Base-by-base conservation (phyloP, 2,888 invertebrate species). In the Amphipoea oculea region DNA sequence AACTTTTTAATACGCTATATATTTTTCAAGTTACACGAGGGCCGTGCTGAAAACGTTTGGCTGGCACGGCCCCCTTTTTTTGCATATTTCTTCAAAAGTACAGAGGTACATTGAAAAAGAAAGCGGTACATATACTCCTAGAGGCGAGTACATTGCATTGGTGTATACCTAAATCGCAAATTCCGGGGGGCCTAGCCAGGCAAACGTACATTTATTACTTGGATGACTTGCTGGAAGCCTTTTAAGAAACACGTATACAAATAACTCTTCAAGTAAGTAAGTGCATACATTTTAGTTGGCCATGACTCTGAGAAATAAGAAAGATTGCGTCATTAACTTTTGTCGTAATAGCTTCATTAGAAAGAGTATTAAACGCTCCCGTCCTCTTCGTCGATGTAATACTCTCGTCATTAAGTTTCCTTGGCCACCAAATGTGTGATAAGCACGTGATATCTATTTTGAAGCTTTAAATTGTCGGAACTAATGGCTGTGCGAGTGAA, bases 401-500 rank as follows among this genome's bases (percentile, higher is more conserved):
- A 84, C 78, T 82, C 67, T 69, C 62, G 76, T 81, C 84, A 77
- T 88, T 89, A 87, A 76, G 81, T 79, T 76, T 76, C 76, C 14
- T 78, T 67, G 90, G 89, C 78, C 79, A 89, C 82, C 62, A 82
- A 92, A 90, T 91, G 92, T 90, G 90, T 92, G 92, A 93, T 93
- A 93, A 93, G 90, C 92, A 90, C 91, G 89, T 93, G 94, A 93
- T 94, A 93, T 92, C 90, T 94, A 94, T 93, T 93, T 94, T 87
- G 86, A 89, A 92, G 93, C 93, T 94, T 94, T 94, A 94, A 94
- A 94, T 92, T 93, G 92, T 94, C 90, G 92, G 93, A 95, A 94
- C 94, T 95, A 96, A 96, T 95, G 93, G 92, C 88, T 93, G 93
- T 95, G 95, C 94, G 94, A 95, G 95, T 95, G 93, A 95, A 95